Evolutionary conservation across 1,140 invertebrate genomes (phyloP).

Genomic region (Heterodera carotae): DNA sequence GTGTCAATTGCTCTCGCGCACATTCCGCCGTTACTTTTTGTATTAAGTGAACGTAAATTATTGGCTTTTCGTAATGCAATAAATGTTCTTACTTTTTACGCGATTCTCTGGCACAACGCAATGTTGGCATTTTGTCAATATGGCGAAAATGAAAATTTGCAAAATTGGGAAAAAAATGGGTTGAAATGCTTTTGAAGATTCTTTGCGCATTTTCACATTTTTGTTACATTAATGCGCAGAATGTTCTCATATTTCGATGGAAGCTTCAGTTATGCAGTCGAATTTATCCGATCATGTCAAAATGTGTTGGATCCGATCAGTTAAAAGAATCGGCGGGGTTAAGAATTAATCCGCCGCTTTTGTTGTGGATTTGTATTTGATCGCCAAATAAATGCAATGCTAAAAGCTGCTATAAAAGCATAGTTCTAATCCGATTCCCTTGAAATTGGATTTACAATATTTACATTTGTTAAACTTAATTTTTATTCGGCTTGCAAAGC

Average conservation of each 20-base stretch:
- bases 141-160: slow-evolving; percentile 15
- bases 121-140: slow-evolving; percentile 8
- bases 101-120: background rate
- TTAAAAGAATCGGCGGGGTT: background rate
- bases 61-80: too few species aligned
- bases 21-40: slow-evolving; percentile 47
- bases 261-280: background rate
- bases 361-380: background rate
- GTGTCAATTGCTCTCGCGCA: slow-evolving; percentile 41
- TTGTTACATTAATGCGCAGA: background rate
- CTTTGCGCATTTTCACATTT: slow-evolving; percentile 1
- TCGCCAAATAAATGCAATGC: background rate
- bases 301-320: background rate
- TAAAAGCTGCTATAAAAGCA: background rate
- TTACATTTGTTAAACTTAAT: too few species aligned
- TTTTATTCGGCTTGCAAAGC: too few species aligned
- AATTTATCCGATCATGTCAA: background rate
- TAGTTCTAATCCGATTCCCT: background rate
- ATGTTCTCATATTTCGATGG: background rate
- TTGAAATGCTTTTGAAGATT: background rate
- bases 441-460: too few species aligned
- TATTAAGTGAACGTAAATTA: too few species aligned
- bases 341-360: background rate
- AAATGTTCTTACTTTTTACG: slow-evolving; percentile 15
- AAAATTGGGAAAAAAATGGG: background rate